Percentiles rank a stretch among this genome's conserved stretches.
Conservation (phyloP, 2,797 vertebrate genomes). For the Coregonus suidteri region DNA sequence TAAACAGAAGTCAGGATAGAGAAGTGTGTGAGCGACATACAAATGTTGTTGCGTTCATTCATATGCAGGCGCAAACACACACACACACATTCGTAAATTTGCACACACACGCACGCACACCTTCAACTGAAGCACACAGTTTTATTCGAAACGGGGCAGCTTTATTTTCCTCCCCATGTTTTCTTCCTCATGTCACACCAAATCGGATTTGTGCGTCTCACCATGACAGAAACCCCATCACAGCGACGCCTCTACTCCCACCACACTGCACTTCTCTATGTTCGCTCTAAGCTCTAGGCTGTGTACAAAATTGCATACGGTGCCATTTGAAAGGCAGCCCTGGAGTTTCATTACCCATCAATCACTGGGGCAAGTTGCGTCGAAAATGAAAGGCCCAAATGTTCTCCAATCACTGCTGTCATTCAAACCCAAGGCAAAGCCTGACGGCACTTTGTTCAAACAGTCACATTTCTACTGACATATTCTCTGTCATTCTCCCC, state of each 20-base stretch:
- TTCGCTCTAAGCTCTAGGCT: neutral
- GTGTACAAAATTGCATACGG: neutral
- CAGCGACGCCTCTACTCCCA: neutral
- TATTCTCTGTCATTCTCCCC: neutral
- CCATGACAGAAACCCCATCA: neutral
- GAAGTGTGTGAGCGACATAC: conserved; percentile 1
- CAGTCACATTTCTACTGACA: neutral
- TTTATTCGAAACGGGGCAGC: neutral
- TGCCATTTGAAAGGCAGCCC: neutral
- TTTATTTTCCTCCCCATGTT: neutral
- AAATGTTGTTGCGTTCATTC: neutral
- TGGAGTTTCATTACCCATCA: neutral
- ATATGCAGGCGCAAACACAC: neutral
- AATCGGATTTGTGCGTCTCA: neutral
- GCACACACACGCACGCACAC: neutral
- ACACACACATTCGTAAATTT: neutral
- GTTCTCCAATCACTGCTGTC: neutral
- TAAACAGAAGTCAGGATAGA: conserved; percentile 40
- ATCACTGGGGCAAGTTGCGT: neutral
- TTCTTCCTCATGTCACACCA: neutral
- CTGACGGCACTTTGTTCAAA: neutral
- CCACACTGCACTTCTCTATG: neutral
- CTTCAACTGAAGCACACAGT: neutral
- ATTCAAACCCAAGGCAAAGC: neutral
- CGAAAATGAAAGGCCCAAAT: neutral